phyloP scores from a whole-genome alignment of 2,113 vertebrate species.

The Athene cunicularia region DNA sequence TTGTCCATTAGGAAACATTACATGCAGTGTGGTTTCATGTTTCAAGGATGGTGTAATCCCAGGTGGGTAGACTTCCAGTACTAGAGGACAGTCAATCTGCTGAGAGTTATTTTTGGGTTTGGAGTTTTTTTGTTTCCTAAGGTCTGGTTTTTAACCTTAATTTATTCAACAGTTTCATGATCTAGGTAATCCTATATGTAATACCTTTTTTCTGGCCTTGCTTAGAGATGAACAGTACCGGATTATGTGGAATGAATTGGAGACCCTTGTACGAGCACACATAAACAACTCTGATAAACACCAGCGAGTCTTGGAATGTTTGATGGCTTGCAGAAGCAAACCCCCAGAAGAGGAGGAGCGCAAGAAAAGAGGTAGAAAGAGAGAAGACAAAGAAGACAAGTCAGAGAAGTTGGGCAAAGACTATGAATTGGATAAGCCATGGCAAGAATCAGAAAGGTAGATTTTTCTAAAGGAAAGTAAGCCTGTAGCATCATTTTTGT shows the following conservation, averaged over 20 bases:
- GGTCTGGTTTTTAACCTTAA: not conserved
- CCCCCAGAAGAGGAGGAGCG: constrained; percentile 95
- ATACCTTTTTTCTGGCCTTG: not conserved
- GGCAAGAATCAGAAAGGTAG: constrained; percentile 93
- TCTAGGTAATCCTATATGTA: accelerated
- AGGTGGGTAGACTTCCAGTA: not conserved
- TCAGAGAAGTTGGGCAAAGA: constrained; percentile 89
- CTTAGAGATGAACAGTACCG: constrained; percentile 95
- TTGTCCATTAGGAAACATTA: not conserved
- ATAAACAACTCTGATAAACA: constrained; percentile 89
- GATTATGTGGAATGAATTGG: constrained; percentile 99
- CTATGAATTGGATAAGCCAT: constrained; percentile 86
- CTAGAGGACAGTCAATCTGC: not conserved
- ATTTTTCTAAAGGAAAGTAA: not conserved
- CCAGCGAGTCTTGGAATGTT: constrained; percentile 92
- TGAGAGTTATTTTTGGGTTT: not conserved
- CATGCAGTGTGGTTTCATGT: accelerated
- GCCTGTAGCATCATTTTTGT: not conserved
- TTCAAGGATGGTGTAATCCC: not conserved
- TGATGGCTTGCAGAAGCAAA: constrained; percentile 94
- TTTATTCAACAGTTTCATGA: not conserved
- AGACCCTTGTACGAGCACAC: constrained; percentile 94
- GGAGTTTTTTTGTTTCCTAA: not conserved
- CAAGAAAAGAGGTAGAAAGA: constrained; percentile 94
- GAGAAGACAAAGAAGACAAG: constrained; percentile 95